phyloP scores from a whole-genome alignment of 2,113 vertebrate genomes.

The Rhea americana region DNA sequence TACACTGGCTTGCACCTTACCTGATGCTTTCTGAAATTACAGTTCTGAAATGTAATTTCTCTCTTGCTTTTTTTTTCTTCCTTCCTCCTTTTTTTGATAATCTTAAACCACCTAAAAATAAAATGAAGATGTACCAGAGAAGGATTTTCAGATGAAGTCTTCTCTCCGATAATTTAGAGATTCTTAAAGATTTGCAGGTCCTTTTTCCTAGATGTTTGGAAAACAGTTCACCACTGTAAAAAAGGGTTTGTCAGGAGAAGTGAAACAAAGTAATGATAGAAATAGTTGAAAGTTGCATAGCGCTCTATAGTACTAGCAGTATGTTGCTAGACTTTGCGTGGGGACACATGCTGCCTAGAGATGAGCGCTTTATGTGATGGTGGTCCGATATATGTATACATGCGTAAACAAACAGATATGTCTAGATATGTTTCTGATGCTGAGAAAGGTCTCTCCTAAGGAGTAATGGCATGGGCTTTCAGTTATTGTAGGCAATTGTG shows the following conservation, averaged over 20 bases:
- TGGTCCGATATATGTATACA: neutral
- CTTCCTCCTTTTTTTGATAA: neutral
- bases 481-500: neutral
- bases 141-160: neutral
- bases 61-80: neutral
- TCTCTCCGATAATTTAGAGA: neutral
- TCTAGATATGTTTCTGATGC: neutral
- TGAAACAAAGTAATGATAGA: neutral
- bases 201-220: neutral
- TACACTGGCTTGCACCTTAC: neutral
- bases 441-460: neutral
- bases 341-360: neutral
- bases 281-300: neutral
- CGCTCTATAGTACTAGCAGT: neutral
- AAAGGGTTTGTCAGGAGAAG: neutral
- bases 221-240: neutral
- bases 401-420: neutral
- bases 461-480: neutral
- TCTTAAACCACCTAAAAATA: neutral
- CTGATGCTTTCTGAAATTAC: neutral
- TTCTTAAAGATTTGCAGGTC: neutral
- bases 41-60: neutral
- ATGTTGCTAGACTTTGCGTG: neutral
- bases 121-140: neutral
- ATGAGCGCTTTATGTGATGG: neutral